Percentiles rank a stretch among this genome's conserved stretches.
These are phyloP conservation scores for Genyomyrus donnyi DNA, from an alignment of 2,113 vertebrate species.

Conservation along the genomic window DNA sequence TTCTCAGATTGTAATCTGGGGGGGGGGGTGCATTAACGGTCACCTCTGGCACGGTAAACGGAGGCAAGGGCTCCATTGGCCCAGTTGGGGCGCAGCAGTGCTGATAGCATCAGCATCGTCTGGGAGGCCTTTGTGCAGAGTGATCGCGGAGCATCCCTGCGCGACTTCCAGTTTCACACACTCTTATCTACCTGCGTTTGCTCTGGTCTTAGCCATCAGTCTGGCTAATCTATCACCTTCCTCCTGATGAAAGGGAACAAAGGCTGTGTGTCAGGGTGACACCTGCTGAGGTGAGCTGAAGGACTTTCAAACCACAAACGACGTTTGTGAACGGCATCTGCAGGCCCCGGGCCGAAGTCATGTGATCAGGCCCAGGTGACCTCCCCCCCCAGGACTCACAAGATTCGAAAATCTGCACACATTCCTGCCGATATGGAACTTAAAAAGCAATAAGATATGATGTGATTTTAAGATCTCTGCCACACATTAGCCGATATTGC, in stretches of 20 bases:
- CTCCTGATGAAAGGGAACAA: slow-evolving; percentile 44
- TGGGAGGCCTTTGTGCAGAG: slow-evolving; percentile 56
- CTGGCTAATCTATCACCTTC: slow-evolving; percentile 46
- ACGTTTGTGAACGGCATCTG: background rate
- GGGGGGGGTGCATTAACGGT: background rate
- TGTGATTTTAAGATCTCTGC: background rate
- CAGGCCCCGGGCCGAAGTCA: background rate
- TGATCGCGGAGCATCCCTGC: slow-evolving; percentile 40
- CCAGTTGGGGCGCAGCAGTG: slow-evolving; percentile 45
- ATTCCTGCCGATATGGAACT: background rate
- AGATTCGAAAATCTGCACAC: background rate
- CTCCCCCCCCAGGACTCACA: background rate
- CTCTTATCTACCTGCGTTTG: slow-evolving; percentile 51
- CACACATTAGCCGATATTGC: background rate
- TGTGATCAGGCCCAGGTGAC: background rate
- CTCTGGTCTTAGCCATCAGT: slow-evolving; percentile 43
- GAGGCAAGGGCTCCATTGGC: slow-evolving; percentile 50
- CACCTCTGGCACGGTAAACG: slow-evolving; percentile 53
- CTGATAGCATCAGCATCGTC: slow-evolving; percentile 58
- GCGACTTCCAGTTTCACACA: slow-evolving; percentile 50
- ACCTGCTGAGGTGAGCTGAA: slow-evolving; percentile 22
- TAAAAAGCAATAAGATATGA: background rate
- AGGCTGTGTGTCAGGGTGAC: slow-evolving; percentile 41
- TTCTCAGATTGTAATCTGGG: background rate
- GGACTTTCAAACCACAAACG: slow-evolving; percentile 1